These are phyloP conservation scores for Xestia rhomboidea DNA, from an alignment of 2,888 invertebrate genomes.

Conservation along the genomic window DNA sequence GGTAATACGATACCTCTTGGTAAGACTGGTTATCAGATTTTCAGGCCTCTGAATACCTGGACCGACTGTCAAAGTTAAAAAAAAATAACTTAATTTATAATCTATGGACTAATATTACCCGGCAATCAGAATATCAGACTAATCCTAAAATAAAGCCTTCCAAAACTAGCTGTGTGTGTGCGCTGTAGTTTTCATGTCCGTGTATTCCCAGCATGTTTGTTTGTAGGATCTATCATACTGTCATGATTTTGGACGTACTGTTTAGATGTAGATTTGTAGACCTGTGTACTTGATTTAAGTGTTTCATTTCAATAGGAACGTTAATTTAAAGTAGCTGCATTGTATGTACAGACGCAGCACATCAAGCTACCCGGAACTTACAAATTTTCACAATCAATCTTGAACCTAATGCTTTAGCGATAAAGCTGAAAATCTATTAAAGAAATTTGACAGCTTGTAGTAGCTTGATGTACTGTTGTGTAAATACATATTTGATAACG, in stretches of 20 bases:
- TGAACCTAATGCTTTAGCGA: too few relatives aligned
- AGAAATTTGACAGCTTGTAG: background rate
- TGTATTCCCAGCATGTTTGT: constrained; percentile 5
- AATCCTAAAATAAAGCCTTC: constrained; percentile 1
- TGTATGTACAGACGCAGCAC: too few relatives aligned
- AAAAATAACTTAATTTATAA: background rate
- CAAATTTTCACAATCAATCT: too few relatives aligned
- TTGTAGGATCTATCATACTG: background rate
- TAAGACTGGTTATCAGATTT: background rate
- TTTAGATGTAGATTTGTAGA: background rate
- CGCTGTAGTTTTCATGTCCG: constrained; percentile 3
- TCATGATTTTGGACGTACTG: constrained; percentile 4
- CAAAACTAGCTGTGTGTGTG: background rate
- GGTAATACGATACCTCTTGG: background rate
- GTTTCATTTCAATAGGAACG: constrained; percentile 8
- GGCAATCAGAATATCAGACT: background rate
- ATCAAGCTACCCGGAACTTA: too few relatives aligned
- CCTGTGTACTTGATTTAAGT: background rate
- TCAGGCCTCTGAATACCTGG: background rate
- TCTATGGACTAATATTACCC: background rate
- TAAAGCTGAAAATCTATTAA: background rate
- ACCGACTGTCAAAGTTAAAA: background rate
- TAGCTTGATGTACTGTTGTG: background rate
- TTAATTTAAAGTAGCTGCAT: background rate
- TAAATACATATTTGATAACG: background rate